Conservation (phyloP, 2,888 invertebrate genomes). For the Stenoptilia bipunctidactyla region DNA sequence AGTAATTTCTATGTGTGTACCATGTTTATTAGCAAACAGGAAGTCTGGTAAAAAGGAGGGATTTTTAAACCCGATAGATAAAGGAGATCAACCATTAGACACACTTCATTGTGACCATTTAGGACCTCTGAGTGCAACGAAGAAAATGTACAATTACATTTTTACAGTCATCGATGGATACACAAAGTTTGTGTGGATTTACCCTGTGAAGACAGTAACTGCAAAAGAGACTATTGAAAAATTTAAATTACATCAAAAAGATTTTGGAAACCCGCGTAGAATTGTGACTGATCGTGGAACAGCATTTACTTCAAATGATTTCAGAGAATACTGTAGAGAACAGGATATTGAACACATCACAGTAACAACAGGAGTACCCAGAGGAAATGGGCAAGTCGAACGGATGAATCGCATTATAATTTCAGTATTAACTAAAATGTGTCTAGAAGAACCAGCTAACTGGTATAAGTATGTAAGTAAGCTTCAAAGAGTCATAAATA, state of each 20-base stretch:
- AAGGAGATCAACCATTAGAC: too few species aligned
- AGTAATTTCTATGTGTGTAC: too few species aligned
- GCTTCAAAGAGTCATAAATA: too few species aligned
- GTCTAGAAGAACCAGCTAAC: too few species aligned
- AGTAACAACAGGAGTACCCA: too few species aligned
- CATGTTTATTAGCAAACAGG: not conserved
- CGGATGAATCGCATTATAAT: too few species aligned
- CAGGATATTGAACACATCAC: too few species aligned
- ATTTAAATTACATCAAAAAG: not conserved
- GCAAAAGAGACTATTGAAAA: not conserved
- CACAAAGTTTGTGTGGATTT: not conserved
- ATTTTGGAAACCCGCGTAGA: not conserved
- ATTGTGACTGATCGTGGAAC: not conserved
- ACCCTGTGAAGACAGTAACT: not conserved
- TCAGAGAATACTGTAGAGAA: not conserved
- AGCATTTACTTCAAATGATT: too few species aligned
- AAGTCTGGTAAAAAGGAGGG: not conserved
- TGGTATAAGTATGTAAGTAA: too few species aligned
- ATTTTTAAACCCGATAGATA: too few species aligned
- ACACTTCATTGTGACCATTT: not conserved
- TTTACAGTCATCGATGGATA: not conserved
- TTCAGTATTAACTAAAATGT: too few species aligned
- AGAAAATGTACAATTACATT: not conserved
- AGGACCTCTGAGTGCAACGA: not conserved
- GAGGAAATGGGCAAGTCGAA: too few species aligned